Conservation (phyloP, 2,888 invertebrate species). For the Rhagium mordax region DNA sequence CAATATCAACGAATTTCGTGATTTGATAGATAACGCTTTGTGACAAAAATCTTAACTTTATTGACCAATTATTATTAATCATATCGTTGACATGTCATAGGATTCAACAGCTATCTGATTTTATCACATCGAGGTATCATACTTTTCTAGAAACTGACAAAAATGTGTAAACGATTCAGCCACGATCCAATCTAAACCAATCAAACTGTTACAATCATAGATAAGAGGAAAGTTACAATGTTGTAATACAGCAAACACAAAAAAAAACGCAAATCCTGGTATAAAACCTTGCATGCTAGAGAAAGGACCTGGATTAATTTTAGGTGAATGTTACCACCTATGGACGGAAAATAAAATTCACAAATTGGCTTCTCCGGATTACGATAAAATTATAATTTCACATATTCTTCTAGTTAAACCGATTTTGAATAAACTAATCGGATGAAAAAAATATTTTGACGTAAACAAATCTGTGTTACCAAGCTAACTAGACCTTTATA, state of each 20-base stretch:
- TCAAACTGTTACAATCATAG: too few relatives aligned
- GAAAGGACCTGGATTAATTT: background rate
- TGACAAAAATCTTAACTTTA: too few relatives aligned
- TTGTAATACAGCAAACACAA: background rate
- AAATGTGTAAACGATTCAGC: background rate
- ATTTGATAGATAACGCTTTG: too few relatives aligned
- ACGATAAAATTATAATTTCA: too few relatives aligned
- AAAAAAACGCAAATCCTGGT: background rate
- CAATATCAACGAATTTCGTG: too few relatives aligned
- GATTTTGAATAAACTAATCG: too few relatives aligned
- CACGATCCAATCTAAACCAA: background rate
- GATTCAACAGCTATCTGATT: background rate
- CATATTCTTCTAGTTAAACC: too few relatives aligned
- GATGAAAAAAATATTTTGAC: background rate
- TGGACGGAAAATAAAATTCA: background rate
- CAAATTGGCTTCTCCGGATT: background rate
- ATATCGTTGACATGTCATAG: background rate
- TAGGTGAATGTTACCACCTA: background rate
- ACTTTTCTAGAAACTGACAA: background rate
- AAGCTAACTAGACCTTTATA: constrained; percentile 44
- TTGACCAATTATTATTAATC: too few relatives aligned
- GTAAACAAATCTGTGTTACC: background rate
- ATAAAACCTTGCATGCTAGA: background rate
- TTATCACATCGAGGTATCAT: background rate
- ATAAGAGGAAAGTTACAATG: too few relatives aligned